phyloP scores from a whole-genome alignment of 1,140 invertebrate species.

The Drosophila ogumai region DNA sequence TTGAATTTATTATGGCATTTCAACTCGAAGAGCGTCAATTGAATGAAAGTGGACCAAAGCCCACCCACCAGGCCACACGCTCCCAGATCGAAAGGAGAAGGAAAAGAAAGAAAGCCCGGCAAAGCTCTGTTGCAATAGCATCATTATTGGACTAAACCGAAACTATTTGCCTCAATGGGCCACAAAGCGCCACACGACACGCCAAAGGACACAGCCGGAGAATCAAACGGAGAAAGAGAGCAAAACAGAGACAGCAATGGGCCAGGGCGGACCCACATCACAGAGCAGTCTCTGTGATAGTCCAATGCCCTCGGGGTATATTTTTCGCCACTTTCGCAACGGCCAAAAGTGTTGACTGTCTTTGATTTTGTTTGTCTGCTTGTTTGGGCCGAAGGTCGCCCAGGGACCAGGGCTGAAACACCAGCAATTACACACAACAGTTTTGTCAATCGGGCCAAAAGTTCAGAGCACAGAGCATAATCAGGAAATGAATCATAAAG shows the following conservation, averaged over 20 bases:
- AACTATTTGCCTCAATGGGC: conserved; percentile 80
- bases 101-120: conserved; percentile 5
- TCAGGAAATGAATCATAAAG: conserved; percentile 41
- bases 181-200: conserved; percentile 70
- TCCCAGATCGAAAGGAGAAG: conserved; percentile 2
- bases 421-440: conserved; percentile 38
- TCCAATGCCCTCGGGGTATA: conserved; percentile 71
- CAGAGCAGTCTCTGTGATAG: conserved; percentile 24
- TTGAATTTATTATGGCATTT: conserved; percentile 82
- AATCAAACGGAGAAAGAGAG: conserved; percentile 5
- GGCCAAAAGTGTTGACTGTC: conserved; percentile 77
- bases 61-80: conserved; percentile 20
- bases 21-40: conserved; percentile 76
- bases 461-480: conserved; percentile 23
- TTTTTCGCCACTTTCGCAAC: conserved; percentile 74
- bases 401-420: conserved; percentile 26
- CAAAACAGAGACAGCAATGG: conserved; percentile 8
- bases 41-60: conserved; percentile 73
- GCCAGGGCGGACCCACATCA: conserved; percentile 22
- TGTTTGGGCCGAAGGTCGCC: conserved; percentile 7
- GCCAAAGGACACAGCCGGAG: conserved; percentile 27
- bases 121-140: conserved; percentile 67
- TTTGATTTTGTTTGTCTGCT: conserved; percentile 78
- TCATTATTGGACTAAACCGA: conserved; percentile 80
- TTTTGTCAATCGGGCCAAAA: conserved; percentile 42